Percentiles rank a stretch among this genome's conserved stretches.
These are phyloP conservation scores for Spicauda simplicius DNA, from an alignment of 2,888 invertebrate genomes.

Conservation along the genomic window DNA sequence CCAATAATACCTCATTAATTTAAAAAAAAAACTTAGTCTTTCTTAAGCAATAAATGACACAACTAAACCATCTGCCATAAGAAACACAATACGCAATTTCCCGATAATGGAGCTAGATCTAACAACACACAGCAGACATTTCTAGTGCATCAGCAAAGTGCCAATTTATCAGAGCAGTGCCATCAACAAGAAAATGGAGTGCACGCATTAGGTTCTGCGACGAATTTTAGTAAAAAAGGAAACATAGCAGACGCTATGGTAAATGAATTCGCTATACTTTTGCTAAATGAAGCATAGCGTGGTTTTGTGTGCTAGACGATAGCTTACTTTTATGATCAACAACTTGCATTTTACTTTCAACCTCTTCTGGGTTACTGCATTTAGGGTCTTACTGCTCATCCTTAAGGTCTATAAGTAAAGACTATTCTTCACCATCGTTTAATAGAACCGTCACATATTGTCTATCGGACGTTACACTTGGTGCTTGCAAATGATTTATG, in stretches of 20 bases:
- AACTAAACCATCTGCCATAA: too few species aligned
- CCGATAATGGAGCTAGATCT: slow-evolving; percentile 13
- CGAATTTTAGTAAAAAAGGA: slow-evolving; percentile 66
- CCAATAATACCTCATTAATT: too few species aligned
- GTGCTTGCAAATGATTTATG: slow-evolving; percentile 71
- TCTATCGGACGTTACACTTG: slow-evolving; percentile 62
- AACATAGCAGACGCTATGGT: slow-evolving; percentile 59
- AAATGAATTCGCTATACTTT: slow-evolving; percentile 81
- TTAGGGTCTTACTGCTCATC: slow-evolving; percentile 46
- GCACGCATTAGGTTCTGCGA: slow-evolving; percentile 53
- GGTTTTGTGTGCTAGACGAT: slow-evolving; percentile 58
- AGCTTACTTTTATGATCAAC: slow-evolving; percentile 63
- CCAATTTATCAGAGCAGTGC: slow-evolving; percentile 54
- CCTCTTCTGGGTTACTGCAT: slow-evolving; percentile 27
- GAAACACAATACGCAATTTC: slow-evolving; percentile 5
- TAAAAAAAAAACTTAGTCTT: too few species aligned
- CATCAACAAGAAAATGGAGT: slow-evolving; percentile 54
- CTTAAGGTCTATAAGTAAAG: slow-evolving; percentile 10
- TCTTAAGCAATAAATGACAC: too few species aligned
- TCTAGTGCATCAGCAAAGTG: slow-evolving; percentile 45
- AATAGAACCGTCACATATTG: slow-evolving; percentile 58
- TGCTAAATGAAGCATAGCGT: slow-evolving; percentile 81
- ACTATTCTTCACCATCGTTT: slow-evolving; percentile 45
- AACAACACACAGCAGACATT: slow-evolving; percentile 31
- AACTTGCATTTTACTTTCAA: slow-evolving; percentile 45